phyloP scores from a whole-genome alignment of 2,888 invertebrate genomes.

The Hydropsyche betteni region DNA sequence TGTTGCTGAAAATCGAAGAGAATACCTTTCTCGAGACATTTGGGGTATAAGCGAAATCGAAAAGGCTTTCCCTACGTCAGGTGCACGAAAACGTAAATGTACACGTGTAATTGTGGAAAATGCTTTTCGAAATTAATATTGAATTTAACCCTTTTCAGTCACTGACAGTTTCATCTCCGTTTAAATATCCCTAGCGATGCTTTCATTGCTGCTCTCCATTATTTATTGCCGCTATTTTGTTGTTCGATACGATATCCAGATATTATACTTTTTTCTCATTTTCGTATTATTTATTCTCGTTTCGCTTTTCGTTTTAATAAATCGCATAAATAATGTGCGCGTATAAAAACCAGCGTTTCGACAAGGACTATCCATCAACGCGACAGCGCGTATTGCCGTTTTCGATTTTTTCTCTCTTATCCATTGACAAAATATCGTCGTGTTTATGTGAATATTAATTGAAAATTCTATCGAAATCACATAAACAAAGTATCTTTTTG shows the following conservation, averaged over 20 bases:
- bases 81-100: neutral
- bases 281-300: neutral
- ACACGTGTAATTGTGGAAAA: slow-evolving; percentile 13
- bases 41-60: neutral
- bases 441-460: too few species aligned
- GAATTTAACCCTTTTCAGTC: slow-evolving; percentile 43
- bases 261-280: slow-evolving; percentile 5
- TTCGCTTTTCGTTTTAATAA: slow-evolving; percentile 23
- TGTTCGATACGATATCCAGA: neutral
- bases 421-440: too few species aligned
- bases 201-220: slow-evolving; percentile 31
- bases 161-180: slow-evolving; percentile 46
- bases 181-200: slow-evolving; percentile 39
- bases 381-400: too few species aligned
- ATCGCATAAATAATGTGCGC: slow-evolving; percentile 30
- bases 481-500: too few species aligned
- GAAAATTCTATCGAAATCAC: too few species aligned
- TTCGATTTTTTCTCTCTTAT: too few species aligned
- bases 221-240: slow-evolving; percentile 42
- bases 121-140: slow-evolving; percentile 44
- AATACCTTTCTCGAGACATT: neutral
- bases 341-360: slow-evolving; percentile 23
- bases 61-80: neutral
- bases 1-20: slow-evolving; percentile 3
- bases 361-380: slow-evolving; percentile 36